Percentiles rank a stretch among this genome's conserved stretches.
Conservation (phyloP, 35 echinoderm and acorn worm species). For the Apostichopus californicus region DNA sequence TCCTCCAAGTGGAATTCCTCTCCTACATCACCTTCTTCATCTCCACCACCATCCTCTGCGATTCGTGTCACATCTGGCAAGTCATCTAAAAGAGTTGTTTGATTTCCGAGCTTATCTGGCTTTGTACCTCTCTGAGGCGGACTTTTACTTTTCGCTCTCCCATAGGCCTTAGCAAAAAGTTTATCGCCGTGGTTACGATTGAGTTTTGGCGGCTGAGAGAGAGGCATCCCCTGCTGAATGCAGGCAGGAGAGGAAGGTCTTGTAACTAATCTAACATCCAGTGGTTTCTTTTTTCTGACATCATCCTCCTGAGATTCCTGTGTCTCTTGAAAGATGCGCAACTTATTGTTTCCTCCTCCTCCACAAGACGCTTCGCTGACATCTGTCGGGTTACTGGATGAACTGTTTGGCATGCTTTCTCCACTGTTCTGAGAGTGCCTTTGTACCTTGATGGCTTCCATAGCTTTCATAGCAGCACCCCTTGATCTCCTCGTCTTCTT, state of each 20-base stretch:
- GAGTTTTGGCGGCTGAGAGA: conserved; percentile 50
- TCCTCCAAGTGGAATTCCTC: conserved; percentile 14
- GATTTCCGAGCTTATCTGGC: neutral
- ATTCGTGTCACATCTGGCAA: conserved; percentile 50
- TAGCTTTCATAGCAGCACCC: conserved; percentile 28
- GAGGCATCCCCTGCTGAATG: conserved; percentile 15
- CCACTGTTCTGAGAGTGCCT: conserved; percentile 4
- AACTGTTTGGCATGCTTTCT: neutral
- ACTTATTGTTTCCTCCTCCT: neutral
- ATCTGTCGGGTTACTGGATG: neutral
- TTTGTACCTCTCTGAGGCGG: neutral
- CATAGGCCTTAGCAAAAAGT: conserved; percentile 60
- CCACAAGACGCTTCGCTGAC: neutral
- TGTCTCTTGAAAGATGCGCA: neutral
- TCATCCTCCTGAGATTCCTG: neutral
- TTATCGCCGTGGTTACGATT: conserved; percentile 63
- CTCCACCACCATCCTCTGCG: conserved; percentile 42
- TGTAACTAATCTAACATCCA: neutral
- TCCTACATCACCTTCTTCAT: conserved; percentile 28
- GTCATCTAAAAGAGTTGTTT: neutral
- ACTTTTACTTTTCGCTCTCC: conserved; percentile 34
- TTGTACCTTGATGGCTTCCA: conserved; percentile 27
- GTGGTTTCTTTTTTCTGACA: neutral
- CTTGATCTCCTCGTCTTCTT: neutral
- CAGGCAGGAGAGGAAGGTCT: neutral